Base-by-base conservation (phyloP, 2,888 invertebrate genomes). In the Nomada hirtipes region DNA sequence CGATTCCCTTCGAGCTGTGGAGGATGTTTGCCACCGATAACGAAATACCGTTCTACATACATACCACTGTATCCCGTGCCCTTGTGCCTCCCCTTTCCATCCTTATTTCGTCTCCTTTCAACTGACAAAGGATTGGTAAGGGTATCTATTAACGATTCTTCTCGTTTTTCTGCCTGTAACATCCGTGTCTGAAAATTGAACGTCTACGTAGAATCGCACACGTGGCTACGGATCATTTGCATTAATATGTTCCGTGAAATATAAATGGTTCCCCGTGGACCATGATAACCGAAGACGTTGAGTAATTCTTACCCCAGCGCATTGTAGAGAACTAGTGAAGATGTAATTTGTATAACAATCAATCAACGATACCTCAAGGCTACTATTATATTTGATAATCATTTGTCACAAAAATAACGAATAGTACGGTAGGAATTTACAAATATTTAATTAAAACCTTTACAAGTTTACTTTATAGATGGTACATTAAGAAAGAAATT, bases 221-320 rank as follows among this genome's bases (percentile, higher is more conserved):
- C 55, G 68, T 50, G 60, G 20, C 20, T 68, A 26, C 26, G 52
- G 52, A 50, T 55, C 69, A 73, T 44, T 47, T 29, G 72, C 70
- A 83, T 69, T 83, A 90, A 91, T 91, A 90, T 87, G 91, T 91
- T 90, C 86, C 86, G 86, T 88, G 88, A 90, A 91, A 90, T 91
- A 91, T 91, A 89, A 89, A 91, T 91, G 88, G 89, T 87, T 89
- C 91, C 90, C 91, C 79, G 82, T 83, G 87, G 91, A 89, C 84
- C 80, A 67, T 60, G 73, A 11, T 47, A 73, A 52, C 67, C 44
- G 36, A 65, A 67, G 53, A 15, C 50, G 61, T n/a, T 44, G 44
- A 65, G 15, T n/a, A 52, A 75, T 75, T 53, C 59, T 52, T 36
- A 67, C 29, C 52, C 60, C 50, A n/a, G 50, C 9, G 63, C 52